A percentile compares a stretch with the other conserved stretches of the same genome.
phyloP scores from a whole-genome alignment of 2,113 vertebrate species.

The Colinus virginianus region DNA sequence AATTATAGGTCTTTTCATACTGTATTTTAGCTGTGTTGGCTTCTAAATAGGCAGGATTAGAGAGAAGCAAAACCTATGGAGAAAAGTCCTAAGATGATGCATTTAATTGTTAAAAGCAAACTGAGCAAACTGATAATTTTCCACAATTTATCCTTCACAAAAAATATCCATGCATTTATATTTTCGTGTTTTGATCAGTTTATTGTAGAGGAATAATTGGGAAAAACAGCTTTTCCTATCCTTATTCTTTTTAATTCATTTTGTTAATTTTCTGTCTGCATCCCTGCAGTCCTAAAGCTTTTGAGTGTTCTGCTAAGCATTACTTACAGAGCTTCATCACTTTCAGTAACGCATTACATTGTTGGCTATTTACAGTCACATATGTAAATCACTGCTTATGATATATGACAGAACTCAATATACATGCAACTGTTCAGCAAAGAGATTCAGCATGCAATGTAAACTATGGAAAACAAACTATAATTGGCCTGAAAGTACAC shows the following conservation, averaged over 20 bases:
- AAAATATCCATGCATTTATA: background rate
- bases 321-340: background rate
- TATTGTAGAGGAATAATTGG: background rate
- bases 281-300: background rate
- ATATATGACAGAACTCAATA: background rate
- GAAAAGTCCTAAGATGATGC: background rate
- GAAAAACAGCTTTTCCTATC: background rate
- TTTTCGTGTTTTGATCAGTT: background rate
- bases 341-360: background rate
- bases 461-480: background rate
- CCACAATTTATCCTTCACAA: background rate
- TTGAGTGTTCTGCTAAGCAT: background rate
- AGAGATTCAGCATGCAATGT: background rate
- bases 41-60: conserved; percentile 16
- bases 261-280: background rate
- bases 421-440: background rate
- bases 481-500: background rate
- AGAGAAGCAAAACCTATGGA: background rate
- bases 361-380: background rate
- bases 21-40: background rate
- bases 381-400: background rate
- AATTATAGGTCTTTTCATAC: conserved; percentile 12
- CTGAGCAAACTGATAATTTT: background rate
- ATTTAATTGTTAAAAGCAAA: background rate
- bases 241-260: background rate